A percentile compares a stretch with the other conserved stretches of the same genome.
Evolutionary conservation across 2,888 invertebrate species (phyloP).

Genomic region (Ophion slaviceki): DNA sequence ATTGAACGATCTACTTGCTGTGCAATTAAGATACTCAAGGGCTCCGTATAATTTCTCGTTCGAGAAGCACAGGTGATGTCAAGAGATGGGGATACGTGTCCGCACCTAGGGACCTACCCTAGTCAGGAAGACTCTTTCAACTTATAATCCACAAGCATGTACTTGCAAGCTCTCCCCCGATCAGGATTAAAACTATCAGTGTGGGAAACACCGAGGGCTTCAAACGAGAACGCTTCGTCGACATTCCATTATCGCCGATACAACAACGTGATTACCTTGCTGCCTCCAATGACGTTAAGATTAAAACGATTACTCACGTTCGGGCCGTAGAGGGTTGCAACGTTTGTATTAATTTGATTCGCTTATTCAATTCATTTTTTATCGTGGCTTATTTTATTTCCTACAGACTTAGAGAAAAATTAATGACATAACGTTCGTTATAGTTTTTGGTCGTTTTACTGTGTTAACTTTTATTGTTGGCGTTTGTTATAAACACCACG

Average conservation of each 20-base stretch:
- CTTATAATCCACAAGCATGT: background rate
- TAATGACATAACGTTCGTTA: background rate
- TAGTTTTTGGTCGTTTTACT: background rate
- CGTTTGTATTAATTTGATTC: background rate
- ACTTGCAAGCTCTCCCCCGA: conserved; percentile 10
- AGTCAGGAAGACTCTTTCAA: conserved; percentile 4
- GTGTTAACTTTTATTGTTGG: background rate
- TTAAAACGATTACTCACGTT: background rate
- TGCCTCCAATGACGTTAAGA: background rate
- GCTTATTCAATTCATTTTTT: background rate
- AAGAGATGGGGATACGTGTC: conserved; percentile 51
- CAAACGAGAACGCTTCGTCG: conserved; percentile 41
- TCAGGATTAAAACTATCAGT: conserved; percentile 37
- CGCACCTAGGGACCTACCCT: conserved; percentile 25
- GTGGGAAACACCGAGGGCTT: conserved; percentile 18
- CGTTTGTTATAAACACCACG: background rate
- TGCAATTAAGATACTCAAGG: conserved; percentile 43
- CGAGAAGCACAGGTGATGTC: conserved; percentile 50
- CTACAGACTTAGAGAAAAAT: background rate
- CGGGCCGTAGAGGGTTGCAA: background rate
- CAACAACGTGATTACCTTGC: conserved; percentile 16
- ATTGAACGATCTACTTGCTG: background rate
- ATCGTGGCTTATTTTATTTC: background rate
- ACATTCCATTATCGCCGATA: conserved; percentile 19
- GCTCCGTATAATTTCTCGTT: conserved; percentile 20